phyloP scores from a whole-genome alignment of 1,140 invertebrate genomes.

The Muscidifurax raptorellus region DNA sequence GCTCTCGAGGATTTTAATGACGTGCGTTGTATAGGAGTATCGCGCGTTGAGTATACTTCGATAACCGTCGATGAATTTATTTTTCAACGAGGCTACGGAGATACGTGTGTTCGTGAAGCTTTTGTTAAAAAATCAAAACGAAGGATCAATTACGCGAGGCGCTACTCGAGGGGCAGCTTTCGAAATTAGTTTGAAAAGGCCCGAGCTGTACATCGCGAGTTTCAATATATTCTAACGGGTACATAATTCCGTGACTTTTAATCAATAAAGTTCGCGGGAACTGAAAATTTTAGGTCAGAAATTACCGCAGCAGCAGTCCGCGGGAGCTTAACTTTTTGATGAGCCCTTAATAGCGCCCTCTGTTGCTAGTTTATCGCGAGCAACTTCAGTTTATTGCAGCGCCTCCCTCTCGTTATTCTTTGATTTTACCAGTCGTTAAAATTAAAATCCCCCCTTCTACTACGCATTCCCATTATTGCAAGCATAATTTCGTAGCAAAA shows the following conservation, averaged over 20 bases:
- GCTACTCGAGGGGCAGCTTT: neutral
- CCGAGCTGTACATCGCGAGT: neutral
- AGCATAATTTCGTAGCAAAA: neutral
- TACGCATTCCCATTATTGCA: neutral
- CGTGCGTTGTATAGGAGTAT: too few relatives aligned
- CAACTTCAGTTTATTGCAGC: neutral
- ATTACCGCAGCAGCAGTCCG: neutral
- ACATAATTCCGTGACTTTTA: constrained; percentile 32
- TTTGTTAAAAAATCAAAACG: too few relatives aligned
- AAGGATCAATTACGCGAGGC: neutral
- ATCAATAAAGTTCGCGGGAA: constrained; percentile 28
- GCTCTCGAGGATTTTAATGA: neutral
- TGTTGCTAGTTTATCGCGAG: neutral
- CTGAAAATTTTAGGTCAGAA: constrained; percentile 9
- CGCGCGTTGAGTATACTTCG: neutral
- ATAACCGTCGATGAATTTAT: too few relatives aligned
- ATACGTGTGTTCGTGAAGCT: neutral
- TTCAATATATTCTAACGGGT: neutral
- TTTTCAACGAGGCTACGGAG: too few relatives aligned
- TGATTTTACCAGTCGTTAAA: neutral
- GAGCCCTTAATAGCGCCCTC: constrained; percentile 24
- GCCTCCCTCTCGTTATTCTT: neutral
- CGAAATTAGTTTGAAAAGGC: neutral
- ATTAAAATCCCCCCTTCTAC: neutral
- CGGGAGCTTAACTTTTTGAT: constrained; percentile 40